Evolutionary conservation across 2,797 vertebrate species (phyloP).

Genomic region (Enteromius argenteus): DNA sequence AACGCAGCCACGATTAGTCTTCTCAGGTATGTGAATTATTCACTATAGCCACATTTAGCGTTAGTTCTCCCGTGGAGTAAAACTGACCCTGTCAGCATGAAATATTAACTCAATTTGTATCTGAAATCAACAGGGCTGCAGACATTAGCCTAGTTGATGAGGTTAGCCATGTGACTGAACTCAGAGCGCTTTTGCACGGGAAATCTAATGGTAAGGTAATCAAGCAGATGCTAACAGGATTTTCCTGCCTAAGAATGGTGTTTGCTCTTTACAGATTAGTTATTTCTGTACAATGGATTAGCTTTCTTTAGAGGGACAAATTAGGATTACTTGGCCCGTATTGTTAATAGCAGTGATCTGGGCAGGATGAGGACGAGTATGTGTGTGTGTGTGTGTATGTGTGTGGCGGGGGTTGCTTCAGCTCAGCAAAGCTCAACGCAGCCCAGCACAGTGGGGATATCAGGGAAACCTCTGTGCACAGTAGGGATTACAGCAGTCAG

Average conservation of each 20-base stretch:
- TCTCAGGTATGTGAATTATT: conserved; percentile 61
- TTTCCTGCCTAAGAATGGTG: conserved; percentile 51
- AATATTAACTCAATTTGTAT: conserved; percentile 46
- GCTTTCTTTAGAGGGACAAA: conserved; percentile 56
- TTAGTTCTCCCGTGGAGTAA: conserved; percentile 34
- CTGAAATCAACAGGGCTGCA: conserved; percentile 38
- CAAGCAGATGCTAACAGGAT: conserved; percentile 55
- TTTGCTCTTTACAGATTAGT: conserved; percentile 55
- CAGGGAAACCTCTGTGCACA: conserved; percentile 51
- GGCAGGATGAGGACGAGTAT: not conserved
- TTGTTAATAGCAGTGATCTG: conserved; percentile 52
- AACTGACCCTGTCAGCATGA: conserved; percentile 45
- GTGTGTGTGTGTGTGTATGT: conserved; percentile 31
- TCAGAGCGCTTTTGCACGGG: conserved; percentile 36
- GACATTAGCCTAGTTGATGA: conserved; percentile 35
- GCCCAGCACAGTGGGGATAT: conserved; percentile 46
- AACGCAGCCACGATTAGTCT: conserved; percentile 43
- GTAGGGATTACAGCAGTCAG: conserved; percentile 46
- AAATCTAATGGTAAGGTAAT: conserved; percentile 55
- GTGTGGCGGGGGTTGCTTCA: conserved; percentile 22
- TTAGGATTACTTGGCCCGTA: conserved; percentile 51
- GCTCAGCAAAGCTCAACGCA: conserved; percentile 41
- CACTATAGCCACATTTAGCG: conserved; percentile 36
- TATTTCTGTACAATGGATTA: conserved; percentile 57
- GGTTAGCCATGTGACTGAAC: conserved; percentile 42